These are phyloP conservation scores for Drepanosiphum platanoidis DNA, from an alignment of 2,888 invertebrate species.

Conservation along the genomic window DNA sequence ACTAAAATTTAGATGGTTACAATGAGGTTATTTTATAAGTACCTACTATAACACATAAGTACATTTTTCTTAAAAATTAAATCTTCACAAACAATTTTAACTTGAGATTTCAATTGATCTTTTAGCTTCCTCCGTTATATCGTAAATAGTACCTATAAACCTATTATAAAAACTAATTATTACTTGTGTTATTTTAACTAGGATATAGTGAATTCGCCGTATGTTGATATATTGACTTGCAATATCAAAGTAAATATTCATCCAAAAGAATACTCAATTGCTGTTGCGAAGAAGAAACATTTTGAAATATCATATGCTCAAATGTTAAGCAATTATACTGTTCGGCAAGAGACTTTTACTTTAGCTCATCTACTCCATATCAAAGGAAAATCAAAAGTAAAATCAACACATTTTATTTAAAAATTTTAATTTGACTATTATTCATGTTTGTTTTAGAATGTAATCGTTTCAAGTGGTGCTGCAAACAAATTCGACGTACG, in stretches of 20 bases:
- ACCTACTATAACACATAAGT: too few relatives aligned
- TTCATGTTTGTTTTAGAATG: conserved; percentile 31
- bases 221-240: conserved; percentile 31
- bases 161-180: neutral
- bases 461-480: conserved; percentile 37
- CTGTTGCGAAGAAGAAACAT: conserved; percentile 8
- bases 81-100: too few relatives aligned
- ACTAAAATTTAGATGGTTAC: too few relatives aligned
- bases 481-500: conserved; percentile 1
- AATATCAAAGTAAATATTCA: neutral
- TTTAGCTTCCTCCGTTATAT: too few relatives aligned
- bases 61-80: too few relatives aligned
- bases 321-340: neutral
- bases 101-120: too few relatives aligned
- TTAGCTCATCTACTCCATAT: conserved; percentile 45
- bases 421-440: neutral
- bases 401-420: neutral
- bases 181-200: neutral
- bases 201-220: neutral
- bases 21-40: too few relatives aligned
- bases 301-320: conserved; percentile 50
- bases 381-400: conserved; percentile 58
- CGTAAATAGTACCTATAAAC: too few relatives aligned
- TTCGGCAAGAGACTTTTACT: conserved; percentile 36
- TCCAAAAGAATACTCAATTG: conserved; percentile 27